Percentiles rank a stretch among this genome's conserved stretches.
These are phyloP conservation scores for Sebastes nivosus DNA, from an alignment of 2,797 vertebrate genomes.

Conservation along the genomic window DNA sequence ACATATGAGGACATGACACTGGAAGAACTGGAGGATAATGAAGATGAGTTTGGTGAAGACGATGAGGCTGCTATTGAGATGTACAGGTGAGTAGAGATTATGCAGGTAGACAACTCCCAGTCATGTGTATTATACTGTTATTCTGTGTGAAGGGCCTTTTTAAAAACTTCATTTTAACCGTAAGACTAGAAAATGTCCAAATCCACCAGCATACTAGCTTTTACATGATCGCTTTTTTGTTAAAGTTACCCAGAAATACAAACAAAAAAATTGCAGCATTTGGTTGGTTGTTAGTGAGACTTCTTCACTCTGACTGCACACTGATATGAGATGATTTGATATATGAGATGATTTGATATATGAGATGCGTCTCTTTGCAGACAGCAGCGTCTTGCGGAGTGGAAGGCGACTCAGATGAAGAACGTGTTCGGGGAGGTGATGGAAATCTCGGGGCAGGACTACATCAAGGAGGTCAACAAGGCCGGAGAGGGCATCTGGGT, in stretches of 20 bases:
- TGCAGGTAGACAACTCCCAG: not conserved
- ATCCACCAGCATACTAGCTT: not conserved
- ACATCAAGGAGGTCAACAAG: slow-evolving; percentile 94
- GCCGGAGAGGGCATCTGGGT: slow-evolving; percentile 93
- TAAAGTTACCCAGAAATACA: not conserved
- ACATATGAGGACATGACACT: slow-evolving; percentile 96
- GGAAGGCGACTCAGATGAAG: slow-evolving; percentile 90
- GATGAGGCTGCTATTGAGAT: slow-evolving; percentile 94
- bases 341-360: not conserved
- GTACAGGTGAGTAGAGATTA: slow-evolving; percentile 88
- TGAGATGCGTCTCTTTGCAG: slow-evolving; percentile 66
- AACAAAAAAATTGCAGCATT: not conserved
- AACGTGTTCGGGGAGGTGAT: slow-evolving; percentile 90
- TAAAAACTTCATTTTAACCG: rapidly evolving
- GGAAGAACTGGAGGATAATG: slow-evolving; percentile 94
- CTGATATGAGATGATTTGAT: not conserved
- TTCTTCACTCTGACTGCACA: not conserved
- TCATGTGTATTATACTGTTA: not conserved
- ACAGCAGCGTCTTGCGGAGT: slow-evolving; percentile 92
- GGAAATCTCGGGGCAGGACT: slow-evolving; percentile 96
- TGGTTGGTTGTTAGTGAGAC: not conserved
- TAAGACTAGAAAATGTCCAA: not conserved
- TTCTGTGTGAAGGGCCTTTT: not conserved
- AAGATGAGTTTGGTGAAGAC: slow-evolving; percentile 96
- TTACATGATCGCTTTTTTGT: not conserved